These are phyloP conservation scores for Melanostigma gelatinosum DNA, from an alignment of 2,113 vertebrate genomes.

Conservation along the genomic window DNA sequence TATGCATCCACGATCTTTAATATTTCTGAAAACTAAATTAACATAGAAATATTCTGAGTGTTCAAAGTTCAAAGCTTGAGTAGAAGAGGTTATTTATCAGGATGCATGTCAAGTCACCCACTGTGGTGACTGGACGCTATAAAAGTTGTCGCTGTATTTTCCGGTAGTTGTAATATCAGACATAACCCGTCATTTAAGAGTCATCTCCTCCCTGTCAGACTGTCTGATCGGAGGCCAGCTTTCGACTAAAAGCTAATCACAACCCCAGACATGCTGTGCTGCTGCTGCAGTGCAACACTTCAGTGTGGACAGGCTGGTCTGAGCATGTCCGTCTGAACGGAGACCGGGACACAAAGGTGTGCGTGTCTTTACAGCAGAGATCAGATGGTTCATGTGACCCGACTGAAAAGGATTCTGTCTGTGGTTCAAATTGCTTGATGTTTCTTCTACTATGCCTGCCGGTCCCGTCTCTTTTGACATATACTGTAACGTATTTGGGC, in stretches of 20 bases:
- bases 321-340: conserved; percentile 6
- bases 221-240: neutral
- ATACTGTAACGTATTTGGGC: neutral
- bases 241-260: neutral
- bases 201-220: conserved; percentile 21
- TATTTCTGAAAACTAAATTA: neutral
- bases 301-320: conserved; percentile 11
- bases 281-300: neutral
- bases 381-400: neutral
- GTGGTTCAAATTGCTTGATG: neutral
- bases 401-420: neutral
- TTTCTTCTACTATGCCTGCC: neutral
- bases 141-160: neutral
- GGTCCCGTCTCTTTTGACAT: neutral
- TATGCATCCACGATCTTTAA: neutral
- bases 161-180: neutral
- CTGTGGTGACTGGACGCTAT: neutral
- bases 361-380: neutral
- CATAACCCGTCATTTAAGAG: conserved; percentile 2
- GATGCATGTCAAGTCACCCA: neutral
- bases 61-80: neutral
- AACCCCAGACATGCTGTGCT: neutral
- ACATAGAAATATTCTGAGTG: neutral
- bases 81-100: neutral
- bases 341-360: neutral